Base-by-base conservation (phyloP, 2,113 vertebrate genomes). In the Eulemur rufifrons region DNA sequence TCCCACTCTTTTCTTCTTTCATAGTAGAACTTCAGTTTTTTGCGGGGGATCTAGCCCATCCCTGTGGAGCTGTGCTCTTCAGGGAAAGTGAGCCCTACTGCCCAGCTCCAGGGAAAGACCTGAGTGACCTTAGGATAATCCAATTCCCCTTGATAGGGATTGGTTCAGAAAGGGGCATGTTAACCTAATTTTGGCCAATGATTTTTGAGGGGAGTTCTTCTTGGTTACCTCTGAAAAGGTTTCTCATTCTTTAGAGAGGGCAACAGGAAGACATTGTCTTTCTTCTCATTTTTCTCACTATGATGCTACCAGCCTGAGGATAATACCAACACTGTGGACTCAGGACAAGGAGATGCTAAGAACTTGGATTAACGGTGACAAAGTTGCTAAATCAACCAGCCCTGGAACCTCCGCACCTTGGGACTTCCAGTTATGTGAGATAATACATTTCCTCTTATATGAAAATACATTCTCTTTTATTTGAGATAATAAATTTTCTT, bases 401-500 rank as follows among this genome's bases (percentile, higher is more conserved):
- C 18, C 23, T 59, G 8, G 32, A 69, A 32, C 21, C 21, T 78
- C 50, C 37, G 15, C 45, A 68, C 6, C 10, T 56, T 93, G 37
- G 37, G 29, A 76, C 52, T 93, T 87, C 56, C 9, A 88, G 39
- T 59, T 81, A 63, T 63, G 76, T 73, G 18, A 81, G 52, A 32
- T 86, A 59, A 59, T 88, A 56, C 76, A 66, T 83, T 81, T 92
- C 76, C 50, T 80, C 47, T 82, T 87, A 66, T 8, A 56, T 66
- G 3, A 92, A 84, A 87, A 92, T 76, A 47, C 3, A 47, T 92
- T 78, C 85, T 61, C 61, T 90, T 61, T 95, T 63, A 85, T 69
- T 78, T 59, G 61, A 77, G 23, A 68, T 68, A 84, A 68, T 76
- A 47, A 23, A 32, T 56, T 82, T 87, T 29, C 21, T 86, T 69